Evolutionary conservation across 2,113 vertebrate species (phyloP).

Genomic region (Prionailurus bengalensis): DNA sequence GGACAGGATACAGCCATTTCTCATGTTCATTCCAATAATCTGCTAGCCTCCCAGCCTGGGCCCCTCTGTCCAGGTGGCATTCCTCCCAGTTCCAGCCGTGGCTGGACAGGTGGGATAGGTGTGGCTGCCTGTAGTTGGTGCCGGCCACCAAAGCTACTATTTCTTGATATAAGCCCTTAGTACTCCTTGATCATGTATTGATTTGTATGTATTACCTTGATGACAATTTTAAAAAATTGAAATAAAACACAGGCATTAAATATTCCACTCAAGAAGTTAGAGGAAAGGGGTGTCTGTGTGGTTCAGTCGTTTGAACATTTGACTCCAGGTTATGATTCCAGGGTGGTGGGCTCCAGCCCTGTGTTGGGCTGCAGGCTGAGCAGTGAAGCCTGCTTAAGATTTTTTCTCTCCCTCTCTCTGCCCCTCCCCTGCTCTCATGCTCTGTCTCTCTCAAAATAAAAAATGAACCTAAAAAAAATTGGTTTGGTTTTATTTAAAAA

Average conservation of each 20-base stretch:
- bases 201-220: neutral
- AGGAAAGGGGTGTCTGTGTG: neutral
- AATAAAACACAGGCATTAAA: neutral
- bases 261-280: neutral
- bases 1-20: neutral
- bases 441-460: too few species aligned
- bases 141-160: neutral
- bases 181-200: neutral
- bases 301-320: too few species aligned
- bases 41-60: neutral
- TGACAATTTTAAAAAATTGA: neutral
- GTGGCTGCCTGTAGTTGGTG: neutral
- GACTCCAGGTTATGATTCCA: too few species aligned
- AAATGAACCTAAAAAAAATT: too few species aligned
- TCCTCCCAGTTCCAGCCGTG: too few species aligned
- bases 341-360: too few species aligned
- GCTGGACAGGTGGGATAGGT: neutral
- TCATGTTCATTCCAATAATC: neutral
- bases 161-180: neutral
- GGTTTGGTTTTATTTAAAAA: too few species aligned
- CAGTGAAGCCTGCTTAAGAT: too few species aligned
- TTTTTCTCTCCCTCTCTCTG: too few species aligned
- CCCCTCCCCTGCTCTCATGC: too few species aligned
- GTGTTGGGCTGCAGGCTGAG: too few species aligned
- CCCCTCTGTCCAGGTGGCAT: neutral